These are phyloP conservation scores for Netelia inedita DNA, from an alignment of 2,888 invertebrate species.

Conservation along the genomic window DNA sequence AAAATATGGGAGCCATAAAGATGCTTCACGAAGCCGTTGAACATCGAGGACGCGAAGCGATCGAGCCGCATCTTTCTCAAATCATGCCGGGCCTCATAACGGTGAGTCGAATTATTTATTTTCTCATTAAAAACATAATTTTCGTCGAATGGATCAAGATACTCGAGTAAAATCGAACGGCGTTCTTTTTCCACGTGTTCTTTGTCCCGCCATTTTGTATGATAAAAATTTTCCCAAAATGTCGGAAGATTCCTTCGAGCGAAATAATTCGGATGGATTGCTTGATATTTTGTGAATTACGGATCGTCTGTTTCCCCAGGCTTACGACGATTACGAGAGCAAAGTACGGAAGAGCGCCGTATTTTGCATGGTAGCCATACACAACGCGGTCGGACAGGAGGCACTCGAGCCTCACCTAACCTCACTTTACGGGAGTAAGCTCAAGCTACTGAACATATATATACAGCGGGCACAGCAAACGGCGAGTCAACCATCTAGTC, in stretches of 20 bases:
- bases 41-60: slow-evolving; percentile 90
- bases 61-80: slow-evolving; percentile 91
- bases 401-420: slow-evolving; percentile 93
- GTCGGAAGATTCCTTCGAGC: neutral
- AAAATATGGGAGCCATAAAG: slow-evolving; percentile 96
- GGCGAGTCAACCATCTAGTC: slow-evolving; percentile 85
- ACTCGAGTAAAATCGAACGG: no score
- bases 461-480: slow-evolving; percentile 88
- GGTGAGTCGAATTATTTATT: slow-evolving; percentile 85
- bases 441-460: slow-evolving; percentile 93
- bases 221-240: neutral
- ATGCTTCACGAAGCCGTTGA: slow-evolving; percentile 95
- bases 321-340: slow-evolving; percentile 96
- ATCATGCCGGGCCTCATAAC: slow-evolving; percentile 96
- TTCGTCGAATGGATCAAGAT: no score
- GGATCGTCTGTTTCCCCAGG: slow-evolving; percentile 85
- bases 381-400: slow-evolving; percentile 95
- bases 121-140: neutral
- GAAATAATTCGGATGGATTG: neutral
- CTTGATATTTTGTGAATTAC: no score
- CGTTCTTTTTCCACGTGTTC: no score
- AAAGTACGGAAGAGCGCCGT: slow-evolving; percentile 98
- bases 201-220: no score
- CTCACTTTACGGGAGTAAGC: slow-evolving; percentile 95
- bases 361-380: slow-evolving; percentile 98